Conservation (phyloP, 1,140 invertebrate species). For the Philotrypesis tridentata region DNA sequence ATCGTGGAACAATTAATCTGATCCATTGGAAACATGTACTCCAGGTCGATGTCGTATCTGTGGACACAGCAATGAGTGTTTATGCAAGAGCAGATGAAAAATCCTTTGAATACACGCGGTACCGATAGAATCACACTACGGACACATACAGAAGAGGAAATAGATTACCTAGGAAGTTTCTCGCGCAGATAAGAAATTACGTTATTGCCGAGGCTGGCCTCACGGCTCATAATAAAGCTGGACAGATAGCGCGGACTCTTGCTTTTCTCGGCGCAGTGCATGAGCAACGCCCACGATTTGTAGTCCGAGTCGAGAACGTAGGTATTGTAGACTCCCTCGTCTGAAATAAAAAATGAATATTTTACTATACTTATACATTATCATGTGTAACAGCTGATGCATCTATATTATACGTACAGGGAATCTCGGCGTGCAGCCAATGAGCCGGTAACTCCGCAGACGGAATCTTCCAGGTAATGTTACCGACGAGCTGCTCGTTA, state of each 20-base stretch:
- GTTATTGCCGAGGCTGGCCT: constrained; percentile 75
- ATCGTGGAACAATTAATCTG: constrained; percentile 78
- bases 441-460: constrained; percentile 82
- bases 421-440: constrained; percentile 88
- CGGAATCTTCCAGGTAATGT: constrained; percentile 89
- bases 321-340: constrained; percentile 92
- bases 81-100: not conserved
- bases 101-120: not conserved
- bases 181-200: constrained; percentile 77
- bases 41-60: constrained; percentile 85
- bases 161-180: constrained; percentile 74
- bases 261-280: constrained; percentile 89
- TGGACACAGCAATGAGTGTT: not conserved
- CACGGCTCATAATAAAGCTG: constrained; percentile 86
- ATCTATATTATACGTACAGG: constrained; percentile 76
- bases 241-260: constrained; percentile 86
- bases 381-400: no score
- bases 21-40: constrained; percentile 87
- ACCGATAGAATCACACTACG: not conserved
- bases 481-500: constrained; percentile 84
- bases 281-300: constrained; percentile 84
- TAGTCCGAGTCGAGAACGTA: constrained; percentile 90
- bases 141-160: not conserved
- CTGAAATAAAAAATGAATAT: constrained; percentile 68
- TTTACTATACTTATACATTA: no score